Conservation (phyloP, 2,113 vertebrate genomes). For the Copsychus sechellarum region DNA sequence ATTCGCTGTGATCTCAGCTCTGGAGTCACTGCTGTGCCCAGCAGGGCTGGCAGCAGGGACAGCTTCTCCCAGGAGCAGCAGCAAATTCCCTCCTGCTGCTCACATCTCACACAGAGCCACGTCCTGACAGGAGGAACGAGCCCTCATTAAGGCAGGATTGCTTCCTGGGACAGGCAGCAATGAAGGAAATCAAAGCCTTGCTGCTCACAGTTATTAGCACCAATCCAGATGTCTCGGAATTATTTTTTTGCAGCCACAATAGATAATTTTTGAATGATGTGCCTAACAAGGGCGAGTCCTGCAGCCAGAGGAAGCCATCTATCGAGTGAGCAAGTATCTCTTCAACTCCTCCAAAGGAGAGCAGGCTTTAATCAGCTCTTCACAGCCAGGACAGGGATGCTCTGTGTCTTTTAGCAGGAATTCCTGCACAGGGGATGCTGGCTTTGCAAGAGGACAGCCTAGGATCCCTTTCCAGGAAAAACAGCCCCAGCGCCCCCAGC, state of each 20-base stretch:
- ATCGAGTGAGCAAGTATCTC: conserved; percentile 67
- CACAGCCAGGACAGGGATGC: conserved; percentile 56
- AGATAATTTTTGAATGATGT: conserved; percentile 69
- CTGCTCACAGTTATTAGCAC: conserved; percentile 58
- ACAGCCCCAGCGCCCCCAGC: not conserved
- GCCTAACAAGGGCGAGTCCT: conserved; percentile 63
- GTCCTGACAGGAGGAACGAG: conserved; percentile 43
- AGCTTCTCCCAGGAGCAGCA: conserved; percentile 42
- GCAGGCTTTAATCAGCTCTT: conserved; percentile 62
- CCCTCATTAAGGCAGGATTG: conserved; percentile 54
- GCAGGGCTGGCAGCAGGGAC: conserved; percentile 48
- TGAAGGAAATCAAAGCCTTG: conserved; percentile 65
- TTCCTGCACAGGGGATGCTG: conserved; percentile 32
- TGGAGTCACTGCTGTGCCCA: not conserved
- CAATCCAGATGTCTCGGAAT: conserved; percentile 39
- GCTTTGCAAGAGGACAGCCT: not conserved
- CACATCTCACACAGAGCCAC: conserved; percentile 29
- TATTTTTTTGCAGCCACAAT: conserved; percentile 47
- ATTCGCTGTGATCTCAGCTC: not conserved
- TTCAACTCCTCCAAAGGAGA: conserved; percentile 65
- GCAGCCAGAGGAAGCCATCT: conserved; percentile 54
- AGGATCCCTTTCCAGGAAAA: not conserved
- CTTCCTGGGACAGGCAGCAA: conserved; percentile 34
- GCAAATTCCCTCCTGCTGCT: not conserved
- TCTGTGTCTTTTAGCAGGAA: conserved; percentile 17